These are phyloP conservation scores for Heliconius sara DNA, from an alignment of 2,888 invertebrate species.

Conservation along the genomic window DNA sequence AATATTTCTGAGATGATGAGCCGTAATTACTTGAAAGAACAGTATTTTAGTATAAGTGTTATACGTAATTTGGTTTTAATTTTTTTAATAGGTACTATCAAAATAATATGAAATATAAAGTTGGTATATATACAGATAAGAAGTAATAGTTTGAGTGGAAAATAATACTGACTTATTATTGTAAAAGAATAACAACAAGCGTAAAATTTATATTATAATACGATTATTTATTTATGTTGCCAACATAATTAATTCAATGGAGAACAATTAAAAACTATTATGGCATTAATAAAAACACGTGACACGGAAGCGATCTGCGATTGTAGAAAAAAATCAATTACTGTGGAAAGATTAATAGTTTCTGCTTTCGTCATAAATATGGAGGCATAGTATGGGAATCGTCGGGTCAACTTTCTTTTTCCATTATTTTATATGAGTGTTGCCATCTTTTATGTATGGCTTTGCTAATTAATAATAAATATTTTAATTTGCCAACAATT, in stretches of 20 bases:
- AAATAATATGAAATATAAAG: too few species aligned
- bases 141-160: background rate
- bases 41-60: background rate
- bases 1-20: slow-evolving; percentile 20
- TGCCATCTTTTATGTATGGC: slow-evolving; percentile 29
- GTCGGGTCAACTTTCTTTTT: slow-evolving; percentile 72
- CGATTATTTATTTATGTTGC: slow-evolving; percentile 32
- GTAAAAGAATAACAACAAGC: background rate
- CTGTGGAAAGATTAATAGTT: slow-evolving; percentile 70
- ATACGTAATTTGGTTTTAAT: background rate
- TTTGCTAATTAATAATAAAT: slow-evolving; percentile 16
- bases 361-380: slow-evolving; percentile 63
- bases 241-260: slow-evolving; percentile 39
- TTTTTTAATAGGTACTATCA: background rate
- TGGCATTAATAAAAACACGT: slow-evolving; percentile 56
- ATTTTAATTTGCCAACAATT: background rate
- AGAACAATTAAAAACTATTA: slow-evolving; percentile 39
- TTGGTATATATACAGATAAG: background rate
- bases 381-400: slow-evolving; percentile 70
- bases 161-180: background rate
- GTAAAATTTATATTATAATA: slow-evolving; percentile 23
- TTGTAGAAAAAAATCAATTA: slow-evolving; percentile 68
- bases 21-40: slow-evolving; percentile 4
- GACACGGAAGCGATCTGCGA: slow-evolving; percentile 73
- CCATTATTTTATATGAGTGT: slow-evolving; percentile 36